Percentiles rank a stretch among this genome's conserved stretches.
These are phyloP conservation scores for Cephalotes varians DNA, from an alignment of 2,888 invertebrate genomes.

Conservation along the genomic window DNA sequence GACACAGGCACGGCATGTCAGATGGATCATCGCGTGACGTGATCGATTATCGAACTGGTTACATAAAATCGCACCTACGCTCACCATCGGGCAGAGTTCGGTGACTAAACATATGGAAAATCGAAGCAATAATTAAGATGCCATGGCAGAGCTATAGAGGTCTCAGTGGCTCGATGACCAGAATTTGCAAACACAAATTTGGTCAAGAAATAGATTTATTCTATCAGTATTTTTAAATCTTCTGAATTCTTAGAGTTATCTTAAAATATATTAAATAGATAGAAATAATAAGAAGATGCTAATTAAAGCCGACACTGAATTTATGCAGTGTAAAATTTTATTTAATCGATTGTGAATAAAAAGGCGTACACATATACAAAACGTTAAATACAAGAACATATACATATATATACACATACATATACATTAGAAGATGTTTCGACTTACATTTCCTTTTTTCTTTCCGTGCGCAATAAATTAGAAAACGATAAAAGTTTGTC, in stretches of 20 bases:
- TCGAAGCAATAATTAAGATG: constrained; percentile 6
- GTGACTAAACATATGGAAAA: constrained; percentile 87
- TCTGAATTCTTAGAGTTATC: background rate
- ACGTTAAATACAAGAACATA: too few species aligned
- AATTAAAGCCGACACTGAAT: too few species aligned
- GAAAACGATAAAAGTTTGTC: too few species aligned
- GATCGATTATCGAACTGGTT: constrained; percentile 94
- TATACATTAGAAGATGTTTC: too few species aligned
- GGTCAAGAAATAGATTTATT: constrained; percentile 1
- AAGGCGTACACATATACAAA: too few species aligned
- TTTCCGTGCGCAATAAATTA: too few species aligned
- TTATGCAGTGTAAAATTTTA: too few species aligned
- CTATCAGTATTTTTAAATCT: background rate
- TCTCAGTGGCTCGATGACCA: background rate
- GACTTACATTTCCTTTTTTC: too few species aligned
- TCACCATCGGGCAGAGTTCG: constrained; percentile 97
- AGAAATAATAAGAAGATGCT: too few species aligned
- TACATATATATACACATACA: too few species aligned
- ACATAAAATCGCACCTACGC: constrained; percentile 96
- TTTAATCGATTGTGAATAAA: too few species aligned
- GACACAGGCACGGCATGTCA: constrained; percentile 88
- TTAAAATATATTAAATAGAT: too few species aligned
- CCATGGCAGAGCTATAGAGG: background rate
- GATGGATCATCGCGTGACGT: constrained; percentile 88
- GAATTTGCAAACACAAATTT: constrained; percentile 2